A percentile compares a stretch with the other conserved stretches of the same genome.
These are phyloP conservation scores for Calyptommatus sinebrachiatus DNA, from an alignment of 2,113 vertebrate genomes.

Conservation along the genomic window DNA sequence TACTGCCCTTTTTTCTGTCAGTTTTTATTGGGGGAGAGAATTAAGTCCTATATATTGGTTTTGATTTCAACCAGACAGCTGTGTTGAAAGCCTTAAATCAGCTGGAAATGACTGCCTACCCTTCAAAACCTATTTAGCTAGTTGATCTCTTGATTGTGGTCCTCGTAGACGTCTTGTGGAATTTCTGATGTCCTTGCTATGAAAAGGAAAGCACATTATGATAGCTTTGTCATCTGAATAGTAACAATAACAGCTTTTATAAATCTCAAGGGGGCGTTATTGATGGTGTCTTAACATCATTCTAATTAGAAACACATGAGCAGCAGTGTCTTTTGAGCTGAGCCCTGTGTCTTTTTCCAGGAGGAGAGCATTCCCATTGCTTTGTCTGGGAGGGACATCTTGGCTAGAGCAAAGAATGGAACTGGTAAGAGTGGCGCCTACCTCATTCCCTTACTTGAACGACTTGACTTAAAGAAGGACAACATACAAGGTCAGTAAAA, in stretches of 20 bases:
- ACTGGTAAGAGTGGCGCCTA: conserved; percentile 99
- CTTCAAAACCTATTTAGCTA: not conserved
- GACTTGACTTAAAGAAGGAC: conserved; percentile 98
- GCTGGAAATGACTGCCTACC: not conserved
- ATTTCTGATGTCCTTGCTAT: not conserved
- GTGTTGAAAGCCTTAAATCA: not conserved
- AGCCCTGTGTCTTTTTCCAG: conserved; percentile 67
- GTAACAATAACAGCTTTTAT: too few species aligned
- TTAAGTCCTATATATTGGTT: not conserved
- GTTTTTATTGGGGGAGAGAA: not conserved
- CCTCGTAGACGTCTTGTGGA: not conserved
- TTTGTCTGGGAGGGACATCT: conserved; percentile 97
- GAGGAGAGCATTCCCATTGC: conserved; percentile 99
- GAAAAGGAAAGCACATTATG: not conserved
- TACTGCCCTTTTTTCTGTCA: not conserved
- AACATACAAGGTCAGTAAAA: conserved; percentile 92
- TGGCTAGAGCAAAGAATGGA: conserved; percentile 98
- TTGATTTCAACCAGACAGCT: not conserved
- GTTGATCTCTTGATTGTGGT: not conserved
- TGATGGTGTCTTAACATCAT: too few species aligned
- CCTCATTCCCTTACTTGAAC: conserved; percentile 99
- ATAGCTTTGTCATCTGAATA: not conserved
- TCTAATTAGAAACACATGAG: not conserved
- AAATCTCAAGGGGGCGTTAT: too few species aligned
- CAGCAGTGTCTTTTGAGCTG: not conserved